Evolutionary conservation across 2,797 vertebrate species (phyloP).

Genomic region (Parotocinclus haroldoi): DNA sequence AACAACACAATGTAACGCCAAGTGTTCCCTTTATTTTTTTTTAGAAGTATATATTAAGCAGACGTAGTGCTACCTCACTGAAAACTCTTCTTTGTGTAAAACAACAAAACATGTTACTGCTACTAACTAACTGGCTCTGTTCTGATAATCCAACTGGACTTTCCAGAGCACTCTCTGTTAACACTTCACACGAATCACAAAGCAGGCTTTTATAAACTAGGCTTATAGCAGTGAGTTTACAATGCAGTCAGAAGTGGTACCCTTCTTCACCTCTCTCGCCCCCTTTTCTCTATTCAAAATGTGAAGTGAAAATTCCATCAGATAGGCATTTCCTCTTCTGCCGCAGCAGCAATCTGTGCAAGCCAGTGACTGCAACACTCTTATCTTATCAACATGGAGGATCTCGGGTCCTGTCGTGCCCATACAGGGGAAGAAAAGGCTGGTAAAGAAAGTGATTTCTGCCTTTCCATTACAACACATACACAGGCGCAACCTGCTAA

Average conservation of each 20-base stretch:
- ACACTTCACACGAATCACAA: too few relatives aligned
- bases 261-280: constrained; percentile 42
- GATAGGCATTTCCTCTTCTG: constrained; percentile 72
- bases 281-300: constrained; percentile 66
- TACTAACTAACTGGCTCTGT: too few relatives aligned
- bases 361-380: constrained; percentile 62
- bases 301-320: constrained; percentile 73
- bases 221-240: constrained; percentile 42
- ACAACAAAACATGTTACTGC: too few relatives aligned
- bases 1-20: too few relatives aligned
- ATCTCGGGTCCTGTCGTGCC: constrained; percentile 74
- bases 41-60: too few relatives aligned
- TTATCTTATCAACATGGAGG: constrained; percentile 74
- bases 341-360: constrained; percentile 63
- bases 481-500: constrained; percentile 12
- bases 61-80: too few relatives aligned
- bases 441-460: constrained; percentile 59
- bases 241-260: constrained; percentile 46
- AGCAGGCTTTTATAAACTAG: too few relatives aligned
- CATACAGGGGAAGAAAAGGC: constrained; percentile 69
- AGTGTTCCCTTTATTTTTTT: too few relatives aligned
- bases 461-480: constrained; percentile 51
- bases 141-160: too few relatives aligned
- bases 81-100: too few relatives aligned
- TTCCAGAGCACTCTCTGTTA: too few relatives aligned